Conservation (phyloP, 2,797 vertebrate species). For the Pseudocheirus occidentalis region DNA sequence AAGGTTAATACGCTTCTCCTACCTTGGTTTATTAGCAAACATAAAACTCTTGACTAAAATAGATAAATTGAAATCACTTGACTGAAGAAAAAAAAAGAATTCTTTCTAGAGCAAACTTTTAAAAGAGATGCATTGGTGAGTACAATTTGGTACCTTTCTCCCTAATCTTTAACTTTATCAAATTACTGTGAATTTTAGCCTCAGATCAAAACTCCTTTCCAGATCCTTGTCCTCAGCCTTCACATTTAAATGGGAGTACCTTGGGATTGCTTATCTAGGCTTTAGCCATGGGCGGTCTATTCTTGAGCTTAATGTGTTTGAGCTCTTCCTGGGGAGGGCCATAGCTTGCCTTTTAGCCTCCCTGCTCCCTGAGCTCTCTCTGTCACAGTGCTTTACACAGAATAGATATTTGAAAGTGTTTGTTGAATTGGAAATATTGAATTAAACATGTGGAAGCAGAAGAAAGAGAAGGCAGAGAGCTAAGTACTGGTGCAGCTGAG, state of each 20-base stretch:
- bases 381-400: not conserved
- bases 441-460: not conserved
- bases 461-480: not conserved
- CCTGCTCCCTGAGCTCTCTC: not conserved
- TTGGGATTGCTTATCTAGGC: not conserved
- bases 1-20: slow-evolving; percentile 4
- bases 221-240: not conserved
- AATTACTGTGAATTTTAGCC: slow-evolving; percentile 34
- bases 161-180: slow-evolving; percentile 22
- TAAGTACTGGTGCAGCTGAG: not conserved
- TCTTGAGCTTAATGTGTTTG: not conserved
- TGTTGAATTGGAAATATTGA: not conserved
- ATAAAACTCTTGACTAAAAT: not conserved
- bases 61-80: not conserved
- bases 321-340: not conserved
- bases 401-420: not conserved
- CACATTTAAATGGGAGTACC: not conserved
- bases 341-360: slow-evolving; percentile 11
- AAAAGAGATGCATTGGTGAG: not conserved
- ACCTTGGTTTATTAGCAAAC: slow-evolving; percentile 41
- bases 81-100: not conserved
- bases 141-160: slow-evolving; percentile 48
- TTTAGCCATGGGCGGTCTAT: slow-evolving; percentile 9
- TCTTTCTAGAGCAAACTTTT: slow-evolving; percentile 32
- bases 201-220: slow-evolving; percentile 2